Evolutionary conservation across 2,113 vertebrate species (phyloP).

Genomic region (Tor tambroides): DNA sequence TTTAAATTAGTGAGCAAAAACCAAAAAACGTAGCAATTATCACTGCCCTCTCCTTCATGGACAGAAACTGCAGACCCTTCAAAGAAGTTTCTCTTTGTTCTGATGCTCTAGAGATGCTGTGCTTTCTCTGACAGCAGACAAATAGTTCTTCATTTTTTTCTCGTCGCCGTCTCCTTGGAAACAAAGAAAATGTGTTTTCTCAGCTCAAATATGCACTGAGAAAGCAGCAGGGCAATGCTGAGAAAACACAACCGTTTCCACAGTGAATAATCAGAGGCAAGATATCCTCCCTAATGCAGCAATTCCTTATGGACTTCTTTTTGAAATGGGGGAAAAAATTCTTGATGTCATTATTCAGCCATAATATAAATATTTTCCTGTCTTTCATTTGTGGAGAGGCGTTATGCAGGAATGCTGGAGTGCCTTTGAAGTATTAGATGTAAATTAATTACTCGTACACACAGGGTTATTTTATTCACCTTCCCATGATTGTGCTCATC

Average conservation of each 20-base stretch:
- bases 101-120: background rate
- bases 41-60: background rate
- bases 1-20: background rate
- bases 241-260: conserved; percentile 33
- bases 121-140: conserved; percentile 45
- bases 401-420: background rate
- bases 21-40: background rate
- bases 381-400: background rate
- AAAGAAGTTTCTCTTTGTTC: background rate
- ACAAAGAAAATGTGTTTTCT: conserved; percentile 57
- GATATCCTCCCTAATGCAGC: background rate
- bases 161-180: conserved; percentile 54
- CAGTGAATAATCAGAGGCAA: conserved; percentile 37
- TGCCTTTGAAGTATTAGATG: background rate
- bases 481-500: background rate
- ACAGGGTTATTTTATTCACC: background rate
- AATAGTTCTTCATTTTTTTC: background rate
- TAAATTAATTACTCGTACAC: background rate
- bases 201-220: conserved; percentile 47
- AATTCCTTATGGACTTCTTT: background rate
- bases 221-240: conserved; percentile 41
- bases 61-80: background rate
- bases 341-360: background rate
- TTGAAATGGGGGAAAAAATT: background rate
- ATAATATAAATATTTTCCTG: background rate